Conservation (phyloP, 1,140 invertebrate genomes). For the Thaumatotibia leucotreta region DNA sequence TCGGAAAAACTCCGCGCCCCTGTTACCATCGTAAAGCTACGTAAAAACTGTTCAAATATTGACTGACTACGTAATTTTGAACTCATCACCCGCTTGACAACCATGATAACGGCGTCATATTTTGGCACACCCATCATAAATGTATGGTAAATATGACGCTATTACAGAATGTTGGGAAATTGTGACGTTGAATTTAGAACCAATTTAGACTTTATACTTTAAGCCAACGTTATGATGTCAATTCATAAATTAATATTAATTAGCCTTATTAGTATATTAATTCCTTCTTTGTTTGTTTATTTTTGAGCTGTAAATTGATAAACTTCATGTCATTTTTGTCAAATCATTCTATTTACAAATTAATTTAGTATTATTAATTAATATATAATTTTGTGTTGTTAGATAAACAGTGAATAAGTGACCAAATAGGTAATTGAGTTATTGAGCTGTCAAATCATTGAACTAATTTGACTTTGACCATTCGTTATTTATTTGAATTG, state of each 20-base stretch:
- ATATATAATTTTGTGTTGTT: not conserved
- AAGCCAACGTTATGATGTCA: not conserved
- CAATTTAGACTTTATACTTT: not conserved
- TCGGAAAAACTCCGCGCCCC: slow-evolving; percentile 52
- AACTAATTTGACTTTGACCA: not conserved
- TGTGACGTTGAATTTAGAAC: not conserved
- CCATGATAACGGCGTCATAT: slow-evolving; percentile 20
- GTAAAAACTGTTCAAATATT: slow-evolving; percentile 56
- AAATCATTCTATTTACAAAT: too few relatives aligned
- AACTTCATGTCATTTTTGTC: too few relatives aligned
- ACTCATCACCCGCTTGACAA: slow-evolving; percentile 28
- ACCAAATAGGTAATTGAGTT: not conserved
- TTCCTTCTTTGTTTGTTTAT: too few relatives aligned
- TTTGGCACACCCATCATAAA: slow-evolving; percentile 31
- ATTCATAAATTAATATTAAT: too few relatives aligned
- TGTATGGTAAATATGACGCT: slow-evolving; percentile 25
- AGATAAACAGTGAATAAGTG: not conserved
- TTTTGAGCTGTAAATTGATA: not conserved
- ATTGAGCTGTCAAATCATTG: not conserved
- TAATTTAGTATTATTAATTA: too few relatives aligned
- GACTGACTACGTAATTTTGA: slow-evolving; percentile 42
- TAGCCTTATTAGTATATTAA: too few relatives aligned
- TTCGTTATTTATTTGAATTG: not conserved
- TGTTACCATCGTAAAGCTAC: slow-evolving; percentile 29
- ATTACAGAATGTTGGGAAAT: slow-evolving; percentile 26